phyloP scores from a whole-genome alignment of 2,888 invertebrate genomes.

The Synergus itoensis region DNA sequence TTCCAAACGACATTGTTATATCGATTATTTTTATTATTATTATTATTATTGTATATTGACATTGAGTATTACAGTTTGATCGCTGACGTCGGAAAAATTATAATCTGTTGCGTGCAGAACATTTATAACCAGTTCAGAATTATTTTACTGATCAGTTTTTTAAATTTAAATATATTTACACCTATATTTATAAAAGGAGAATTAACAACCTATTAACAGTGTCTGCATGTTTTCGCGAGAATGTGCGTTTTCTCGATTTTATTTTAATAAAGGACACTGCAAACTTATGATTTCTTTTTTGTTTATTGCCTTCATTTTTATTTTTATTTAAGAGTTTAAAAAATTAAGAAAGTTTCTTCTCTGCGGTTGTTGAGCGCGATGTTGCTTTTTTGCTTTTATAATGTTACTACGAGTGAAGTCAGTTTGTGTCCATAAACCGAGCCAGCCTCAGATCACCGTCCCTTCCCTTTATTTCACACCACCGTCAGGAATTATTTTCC shows the following conservation, averaged over 20 bases:
- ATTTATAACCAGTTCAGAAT: conserved; percentile 29
- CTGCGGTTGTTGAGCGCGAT: conserved; percentile 41
- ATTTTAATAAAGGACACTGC: conserved; percentile 25
- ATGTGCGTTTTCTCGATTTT: background rate
- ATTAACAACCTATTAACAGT: conserved; percentile 13
- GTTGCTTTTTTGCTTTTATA: conserved; percentile 44
- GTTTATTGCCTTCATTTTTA: conserved; percentile 19
- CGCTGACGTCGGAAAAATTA: conserved; percentile 16
- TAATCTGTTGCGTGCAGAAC: background rate
- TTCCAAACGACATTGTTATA: conserved; percentile 18
- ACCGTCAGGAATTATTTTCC: conserved; percentile 55
- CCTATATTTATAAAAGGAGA: conserved; percentile 34
- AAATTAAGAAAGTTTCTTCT: conserved; percentile 48
- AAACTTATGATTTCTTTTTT: conserved; percentile 21
- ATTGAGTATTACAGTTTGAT: conserved; percentile 1
- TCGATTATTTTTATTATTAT: background rate
- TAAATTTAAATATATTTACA: conserved; percentile 38
- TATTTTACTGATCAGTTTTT: conserved; percentile 46
- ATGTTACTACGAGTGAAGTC: conserved; percentile 57
- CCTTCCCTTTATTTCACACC: conserved; percentile 68
- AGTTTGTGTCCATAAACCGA: conserved; percentile 74
- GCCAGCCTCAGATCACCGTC: conserved; percentile 75
- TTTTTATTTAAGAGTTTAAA: conserved; percentile 14
- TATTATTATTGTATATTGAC: conserved; percentile 32
- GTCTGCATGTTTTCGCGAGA: conserved; percentile 5